Base-by-base conservation (phyloP, 1,140 invertebrate species). In the Conus betulinus region DNA sequence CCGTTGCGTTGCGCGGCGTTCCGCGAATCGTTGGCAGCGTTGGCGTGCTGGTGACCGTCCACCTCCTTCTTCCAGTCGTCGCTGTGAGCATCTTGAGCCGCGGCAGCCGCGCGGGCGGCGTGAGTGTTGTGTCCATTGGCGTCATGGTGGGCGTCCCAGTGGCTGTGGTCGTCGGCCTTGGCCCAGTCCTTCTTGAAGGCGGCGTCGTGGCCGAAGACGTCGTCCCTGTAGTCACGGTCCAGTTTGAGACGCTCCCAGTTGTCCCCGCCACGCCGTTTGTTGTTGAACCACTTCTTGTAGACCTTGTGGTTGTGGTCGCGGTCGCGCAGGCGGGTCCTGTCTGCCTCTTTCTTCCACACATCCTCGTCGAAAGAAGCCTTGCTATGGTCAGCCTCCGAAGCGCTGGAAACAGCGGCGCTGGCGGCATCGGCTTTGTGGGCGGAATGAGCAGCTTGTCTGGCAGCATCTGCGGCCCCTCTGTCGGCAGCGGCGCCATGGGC, bases 241-340 rank as follows among this genome's bases (percentile, higher is more conserved):
- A 52, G 85, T 39, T 85, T 85, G 74, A 89, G 88, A 15, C 88
- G 53, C 74, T 89, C 88, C 83, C 39, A 85, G 88, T 89, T 89
- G 74, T 89, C 84, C 5, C 88, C 88, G 39, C 88, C 88, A 15
- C 85, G 52, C 13, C 67, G 39, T 20, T 85, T 76, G 84, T 89
- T 85, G 74, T 89, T 83, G 88, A 85, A 85, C 63, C 27, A 89
- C 20, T 85, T 89, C 84, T 85, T 85, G 67, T 52, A 11, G 63
- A 85, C 67, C 51, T 85, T 84, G 23, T 81, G n/a, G 52, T 89
- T 89, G 25, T 78, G 20, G 20, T 85, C 39, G 51, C 88, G 63
- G 88, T 89, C 84, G 20, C 71, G 60, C 3, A 89, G 83, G 52
- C 76, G 76, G 2, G 67, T 57, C n/a, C 39, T 83, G 10, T 52